Conservation (phyloP, 2,797 vertebrate genomes). For the Scomberomorus guttatus region DNA sequence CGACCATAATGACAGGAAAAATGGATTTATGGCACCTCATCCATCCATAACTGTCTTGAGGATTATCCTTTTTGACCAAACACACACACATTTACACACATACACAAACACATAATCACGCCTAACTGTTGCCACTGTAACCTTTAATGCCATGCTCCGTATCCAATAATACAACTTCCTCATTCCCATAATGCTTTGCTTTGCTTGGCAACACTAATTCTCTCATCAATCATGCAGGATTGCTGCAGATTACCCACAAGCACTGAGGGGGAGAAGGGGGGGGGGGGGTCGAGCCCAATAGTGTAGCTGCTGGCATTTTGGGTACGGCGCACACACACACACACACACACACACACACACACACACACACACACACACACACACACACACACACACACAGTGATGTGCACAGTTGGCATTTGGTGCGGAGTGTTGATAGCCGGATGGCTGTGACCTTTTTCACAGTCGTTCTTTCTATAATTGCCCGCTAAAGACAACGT, state of each 20-base stretch:
- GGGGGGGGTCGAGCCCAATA: constrained; percentile 16
- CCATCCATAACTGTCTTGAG: constrained; percentile 58
- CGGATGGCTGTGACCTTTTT: constrained; percentile 81
- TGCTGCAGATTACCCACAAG: constrained; percentile 77
- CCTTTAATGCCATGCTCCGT: constrained; percentile 60
- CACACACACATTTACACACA: constrained; percentile 16
- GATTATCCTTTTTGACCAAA: constrained; percentile 12
- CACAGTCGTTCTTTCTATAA: constrained; percentile 74
- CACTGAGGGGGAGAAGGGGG: not conserved
- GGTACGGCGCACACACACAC: constrained; percentile 10
- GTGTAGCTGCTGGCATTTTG: constrained; percentile 72
- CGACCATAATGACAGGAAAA: constrained; percentile 31
- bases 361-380: constrained; percentile 2
- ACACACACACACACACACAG: constrained; percentile 25
- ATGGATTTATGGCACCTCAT: constrained; percentile 49
- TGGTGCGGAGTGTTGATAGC: constrained; percentile 71
- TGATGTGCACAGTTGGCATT: constrained; percentile 71
- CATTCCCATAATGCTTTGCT: constrained; percentile 71
- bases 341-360: constrained; percentile 16
- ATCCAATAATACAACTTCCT: constrained; percentile 68
- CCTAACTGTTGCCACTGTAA: constrained; percentile 43
- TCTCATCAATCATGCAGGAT: constrained; percentile 80
- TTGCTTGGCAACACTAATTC: constrained; percentile 76
- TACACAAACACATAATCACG: constrained; percentile 53
- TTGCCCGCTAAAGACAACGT: constrained; percentile 80